Percentiles rank a stretch among this genome's conserved stretches.
These are phyloP conservation scores for Protula sp. DNA, from an alignment of 2,888 invertebrate genomes.

Conservation along the genomic window DNA sequence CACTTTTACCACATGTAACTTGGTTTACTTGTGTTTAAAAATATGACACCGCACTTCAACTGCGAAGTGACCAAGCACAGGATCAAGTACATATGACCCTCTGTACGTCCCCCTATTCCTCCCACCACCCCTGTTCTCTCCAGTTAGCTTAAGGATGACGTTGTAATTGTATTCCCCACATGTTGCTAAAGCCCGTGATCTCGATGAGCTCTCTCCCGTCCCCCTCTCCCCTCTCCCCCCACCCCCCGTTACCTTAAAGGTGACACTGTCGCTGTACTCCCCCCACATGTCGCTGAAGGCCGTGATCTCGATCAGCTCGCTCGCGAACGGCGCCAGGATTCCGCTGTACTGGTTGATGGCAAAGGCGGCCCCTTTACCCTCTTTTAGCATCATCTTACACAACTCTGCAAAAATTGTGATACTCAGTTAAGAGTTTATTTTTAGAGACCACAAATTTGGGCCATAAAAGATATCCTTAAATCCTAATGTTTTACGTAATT, in stretches of 20 bases:
- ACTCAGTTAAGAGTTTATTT: no score
- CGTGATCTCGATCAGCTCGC: constrained; percentile 38
- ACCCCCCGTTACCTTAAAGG: constrained; percentile 40
- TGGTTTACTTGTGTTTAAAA: no score
- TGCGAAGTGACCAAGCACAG: no score
- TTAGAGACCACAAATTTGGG: neutral
- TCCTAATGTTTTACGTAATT: no score
- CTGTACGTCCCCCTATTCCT: no score
- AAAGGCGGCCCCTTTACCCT: constrained; percentile 43
- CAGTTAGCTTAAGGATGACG: no score
- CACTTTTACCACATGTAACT: no score
- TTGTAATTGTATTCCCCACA: no score
- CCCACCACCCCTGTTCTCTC: no score
- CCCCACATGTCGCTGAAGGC: constrained; percentile 51
- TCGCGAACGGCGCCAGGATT: constrained; percentile 34
- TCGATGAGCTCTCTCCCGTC: constrained; percentile 37
- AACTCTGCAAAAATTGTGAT: constrained; percentile 7
- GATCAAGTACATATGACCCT: no score
- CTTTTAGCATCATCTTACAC: constrained; percentile 31
- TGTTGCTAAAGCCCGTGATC: constrained; percentile 40
- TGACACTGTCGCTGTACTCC: constrained; percentile 39
- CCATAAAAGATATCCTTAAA: neutral
- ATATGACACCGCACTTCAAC: no score
- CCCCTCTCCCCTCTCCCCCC: no score
- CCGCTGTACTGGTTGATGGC: constrained; percentile 34